Percentiles rank a stretch among this genome's conserved stretches.
phyloP scores from a whole-genome alignment of 2,888 invertebrate genomes.

The Pammene fasciana region DNA sequence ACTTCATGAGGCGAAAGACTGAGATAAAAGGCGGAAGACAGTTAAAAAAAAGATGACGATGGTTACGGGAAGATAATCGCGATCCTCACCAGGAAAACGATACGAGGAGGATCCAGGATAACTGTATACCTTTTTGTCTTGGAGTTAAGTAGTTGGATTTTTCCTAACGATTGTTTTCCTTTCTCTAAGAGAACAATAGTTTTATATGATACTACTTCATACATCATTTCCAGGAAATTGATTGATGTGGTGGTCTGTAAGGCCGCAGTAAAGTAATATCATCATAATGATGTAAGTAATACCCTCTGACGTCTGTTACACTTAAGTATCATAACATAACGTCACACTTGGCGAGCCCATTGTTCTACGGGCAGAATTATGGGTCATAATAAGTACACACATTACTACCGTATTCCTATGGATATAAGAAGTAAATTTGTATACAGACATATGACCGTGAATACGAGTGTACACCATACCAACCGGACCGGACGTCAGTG shows the following conservation, averaged over 20 bases:
- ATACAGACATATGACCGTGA: background rate
- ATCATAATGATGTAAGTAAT: conserved; percentile 18
- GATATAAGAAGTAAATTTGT: background rate
- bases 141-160: too few species aligned
- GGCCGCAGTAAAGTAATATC: too few species aligned
- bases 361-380: conserved; percentile 1
- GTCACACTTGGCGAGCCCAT: conserved; percentile 7
- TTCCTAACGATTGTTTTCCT: too few species aligned
- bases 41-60: too few species aligned
- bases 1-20: too few species aligned
- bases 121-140: too few species aligned
- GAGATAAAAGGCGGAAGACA: too few species aligned
- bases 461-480: background rate
- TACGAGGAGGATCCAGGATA: too few species aligned
- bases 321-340: conserved; percentile 3
- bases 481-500: conserved; percentile 8
- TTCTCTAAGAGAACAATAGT: background rate
- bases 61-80: too few species aligned
- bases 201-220: background rate
- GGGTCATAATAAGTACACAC: background rate
- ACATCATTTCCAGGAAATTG: background rate
- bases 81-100: too few species aligned
- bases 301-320: conserved; percentile 10
- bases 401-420: background rate
- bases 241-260: background rate